Percentiles rank a stretch among this genome's conserved stretches.
phyloP scores from a whole-genome alignment of 1,140 invertebrate species.

The Reticulitermes speratus region DNA sequence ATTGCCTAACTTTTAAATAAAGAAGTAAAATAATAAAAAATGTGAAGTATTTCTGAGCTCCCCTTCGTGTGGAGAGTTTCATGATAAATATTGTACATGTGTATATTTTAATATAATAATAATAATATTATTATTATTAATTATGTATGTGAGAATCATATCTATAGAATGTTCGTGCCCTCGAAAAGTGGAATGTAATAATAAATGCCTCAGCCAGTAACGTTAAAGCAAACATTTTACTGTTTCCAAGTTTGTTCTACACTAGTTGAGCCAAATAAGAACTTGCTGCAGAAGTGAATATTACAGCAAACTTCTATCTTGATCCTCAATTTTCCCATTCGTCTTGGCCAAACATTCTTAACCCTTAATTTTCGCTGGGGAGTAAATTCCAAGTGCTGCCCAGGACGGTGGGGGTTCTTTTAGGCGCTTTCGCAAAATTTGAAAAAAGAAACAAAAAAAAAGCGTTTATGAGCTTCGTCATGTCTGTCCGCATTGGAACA shows the following conservation, averaged over 20 bases:
- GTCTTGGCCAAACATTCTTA: background rate
- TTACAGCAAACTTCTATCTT: background rate
- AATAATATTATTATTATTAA: slow-evolving; percentile 18
- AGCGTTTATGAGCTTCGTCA: no score
- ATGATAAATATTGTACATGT: slow-evolving; percentile 31
- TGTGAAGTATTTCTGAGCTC: background rate
- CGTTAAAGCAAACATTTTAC: slow-evolving; percentile 13
- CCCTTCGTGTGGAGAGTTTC: background rate
- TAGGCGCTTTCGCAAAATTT: no score
- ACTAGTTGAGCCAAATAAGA: background rate
- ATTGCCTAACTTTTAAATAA: slow-evolving; percentile 20
- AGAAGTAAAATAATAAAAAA: slow-evolving; percentile 13
- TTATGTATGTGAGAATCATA: slow-evolving; percentile 33
- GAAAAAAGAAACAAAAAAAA: no score
- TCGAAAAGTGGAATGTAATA: background rate
- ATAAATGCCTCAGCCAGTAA: slow-evolving; percentile 35
- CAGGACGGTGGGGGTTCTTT: no score
- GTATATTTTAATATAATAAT: slow-evolving; percentile 32
- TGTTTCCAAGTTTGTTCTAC: background rate
- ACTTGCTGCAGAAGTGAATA: background rate
- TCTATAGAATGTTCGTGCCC: slow-evolving; percentile 28
- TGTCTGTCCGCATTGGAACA: no score
- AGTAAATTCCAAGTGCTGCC: no score
- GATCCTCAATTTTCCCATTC: background rate
- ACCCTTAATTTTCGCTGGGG: background rate